Evolutionary conservation across 2,113 vertebrate species (phyloP).

Genomic region (Hippocampus mohnikei): DNA sequence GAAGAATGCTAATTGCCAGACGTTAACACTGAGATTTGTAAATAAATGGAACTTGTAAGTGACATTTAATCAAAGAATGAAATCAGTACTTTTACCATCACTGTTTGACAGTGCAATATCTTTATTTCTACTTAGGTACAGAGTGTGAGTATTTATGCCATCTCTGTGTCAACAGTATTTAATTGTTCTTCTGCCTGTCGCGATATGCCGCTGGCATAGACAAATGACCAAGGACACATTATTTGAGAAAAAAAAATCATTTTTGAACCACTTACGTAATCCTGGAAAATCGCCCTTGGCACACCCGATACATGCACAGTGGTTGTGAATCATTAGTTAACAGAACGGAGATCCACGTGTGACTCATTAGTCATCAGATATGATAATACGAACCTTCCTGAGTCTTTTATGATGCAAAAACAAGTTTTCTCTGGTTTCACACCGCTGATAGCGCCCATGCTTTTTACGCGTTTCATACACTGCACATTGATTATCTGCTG

Average conservation of each 20-base stretch:
- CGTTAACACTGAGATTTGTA: too few relatives aligned
- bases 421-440: background rate
- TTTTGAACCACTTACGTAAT: background rate
- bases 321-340: background rate
- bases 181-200: too few relatives aligned
- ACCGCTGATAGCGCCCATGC: background rate
- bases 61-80: too few relatives aligned
- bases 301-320: background rate
- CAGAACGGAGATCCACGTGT: background rate
- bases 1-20: too few relatives aligned
- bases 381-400: background rate
- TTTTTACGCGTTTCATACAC: background rate
- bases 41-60: too few relatives aligned
- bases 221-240: background rate
- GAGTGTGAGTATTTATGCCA: too few relatives aligned
- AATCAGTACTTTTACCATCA: too few relatives aligned
- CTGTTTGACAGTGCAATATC: too few relatives aligned
- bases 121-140: too few relatives aligned
- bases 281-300: background rate
- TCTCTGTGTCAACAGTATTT: too few relatives aligned
- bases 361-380: slow-evolving; percentile 3
- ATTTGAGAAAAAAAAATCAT: background rate
- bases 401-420: background rate
- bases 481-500: background rate
- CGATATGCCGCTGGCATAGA: background rate